Base-by-base conservation (phyloP, 2,797 vertebrate species). In the Acipenser oxyrinchus region DNA sequence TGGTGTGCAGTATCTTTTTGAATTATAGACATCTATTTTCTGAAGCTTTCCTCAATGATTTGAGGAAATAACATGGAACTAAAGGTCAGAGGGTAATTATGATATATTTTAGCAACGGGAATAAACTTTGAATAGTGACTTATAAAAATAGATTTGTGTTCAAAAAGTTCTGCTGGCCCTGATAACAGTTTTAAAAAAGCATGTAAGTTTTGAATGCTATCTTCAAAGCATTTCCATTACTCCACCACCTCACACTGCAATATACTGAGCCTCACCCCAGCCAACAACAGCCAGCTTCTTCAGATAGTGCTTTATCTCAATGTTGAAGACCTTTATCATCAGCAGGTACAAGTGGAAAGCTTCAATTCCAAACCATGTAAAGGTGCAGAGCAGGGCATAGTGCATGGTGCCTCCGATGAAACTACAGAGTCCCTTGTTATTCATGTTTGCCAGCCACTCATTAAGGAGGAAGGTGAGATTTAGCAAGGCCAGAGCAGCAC, bases 311-410 rank as follows among this genome's bases (percentile, higher is more conserved):
- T 7, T 48, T 66, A 83, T 76, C 0, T 0, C 1, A 1, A 77
- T 18, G 2, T 60, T 66, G n/a, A 79, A 73, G n/a, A 66, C n/a
- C 0, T 0, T 65, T 63, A 75, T 10, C 53, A 90, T 64, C 67
- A 83, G 80, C 60, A 86, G 62, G 62, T 83, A 85, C 62, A 90
- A 70, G 69, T 88, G 84, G 65, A 88, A 79, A 60, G 81, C 84
- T 66, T 86, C 82, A 12, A 65, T 73, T 0, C 78, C 81, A 10
- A 88, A 89, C 87, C 87, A 90, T 2, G 74, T 83, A 72, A 89
- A 89, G 0, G 81, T 86, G 64, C 75, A 63, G 69, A 90, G 48
- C 80, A 88, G 63, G 60, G 67, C 80, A 76, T 82, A 90, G 59
- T 90, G 87, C 87, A 88, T 84, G 65, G 73, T 0, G 0, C 72